Conservation (phyloP, 1,140 invertebrate species). For the Trypoxylus dichotomus region DNA sequence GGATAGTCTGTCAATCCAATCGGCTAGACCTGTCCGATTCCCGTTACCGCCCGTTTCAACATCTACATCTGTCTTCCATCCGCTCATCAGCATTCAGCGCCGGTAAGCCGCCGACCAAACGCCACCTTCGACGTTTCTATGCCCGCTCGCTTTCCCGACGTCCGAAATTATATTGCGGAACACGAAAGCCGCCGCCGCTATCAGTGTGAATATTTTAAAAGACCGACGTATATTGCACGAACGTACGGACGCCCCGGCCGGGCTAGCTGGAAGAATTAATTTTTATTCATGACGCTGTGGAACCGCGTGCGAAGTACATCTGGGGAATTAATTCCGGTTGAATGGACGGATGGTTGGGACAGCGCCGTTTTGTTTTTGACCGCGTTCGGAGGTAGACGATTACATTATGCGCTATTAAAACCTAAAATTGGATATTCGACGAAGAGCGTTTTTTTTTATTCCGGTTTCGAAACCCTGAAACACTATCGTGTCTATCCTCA, state of each 20-base stretch:
- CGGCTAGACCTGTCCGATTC: slow-evolving; percentile 4
- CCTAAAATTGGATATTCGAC: too few relatives aligned
- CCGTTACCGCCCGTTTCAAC: neutral
- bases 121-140: neutral
- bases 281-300: neutral
- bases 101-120: neutral
- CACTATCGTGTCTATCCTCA: too few relatives aligned
- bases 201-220: slow-evolving; percentile 19
- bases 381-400: neutral
- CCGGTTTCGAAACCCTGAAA: too few relatives aligned
- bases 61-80: slow-evolving; percentile 16
- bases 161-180: neutral
- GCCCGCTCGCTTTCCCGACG: neutral
- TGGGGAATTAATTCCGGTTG: neutral
- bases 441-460: too few relatives aligned
- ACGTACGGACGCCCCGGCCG: neutral
- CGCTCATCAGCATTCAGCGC: neutral
- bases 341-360: neutral
- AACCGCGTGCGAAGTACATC: neutral
- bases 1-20: slow-evolving; percentile 10
- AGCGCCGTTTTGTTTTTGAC: neutral
- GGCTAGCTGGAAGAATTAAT: neutral
- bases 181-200: slow-evolving; percentile 12
- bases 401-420: neutral
- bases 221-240: neutral